Percentiles rank a stretch among this genome's conserved stretches.
Evolutionary conservation across 2,797 vertebrate genomes (phyloP).

Genomic region (Lepus townsendii): DNA sequence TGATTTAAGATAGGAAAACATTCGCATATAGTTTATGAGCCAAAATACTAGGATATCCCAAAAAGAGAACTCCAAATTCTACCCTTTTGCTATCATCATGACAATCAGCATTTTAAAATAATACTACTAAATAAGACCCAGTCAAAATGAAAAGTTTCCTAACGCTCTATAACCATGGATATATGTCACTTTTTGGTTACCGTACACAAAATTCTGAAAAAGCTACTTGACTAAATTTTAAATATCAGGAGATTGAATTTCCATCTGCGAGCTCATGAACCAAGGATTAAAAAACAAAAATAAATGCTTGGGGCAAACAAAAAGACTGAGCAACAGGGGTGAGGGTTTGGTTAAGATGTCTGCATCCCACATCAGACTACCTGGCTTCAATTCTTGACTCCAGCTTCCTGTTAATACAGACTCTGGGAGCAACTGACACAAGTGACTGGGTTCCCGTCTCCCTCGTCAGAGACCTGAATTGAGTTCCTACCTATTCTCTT

Average conservation of each 20-base stretch:
- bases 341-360: too few species aligned
- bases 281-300: neutral
- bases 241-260: neutral
- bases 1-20: slow-evolving; percentile 53
- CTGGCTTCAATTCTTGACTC: too few species aligned
- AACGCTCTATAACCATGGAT: neutral
- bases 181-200: neutral
- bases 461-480: too few species aligned
- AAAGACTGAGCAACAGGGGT: too few species aligned
- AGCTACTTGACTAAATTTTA: neutral
- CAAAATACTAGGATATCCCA: slow-evolving; percentile 57
- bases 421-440: too few species aligned
- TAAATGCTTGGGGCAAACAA: neutral
- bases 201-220: neutral
- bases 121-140: slow-evolving; percentile 37
- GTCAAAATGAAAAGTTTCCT: neutral
- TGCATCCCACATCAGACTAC: too few species aligned
- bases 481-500: too few species aligned
- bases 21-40: slow-evolving; percentile 19
- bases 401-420: too few species aligned
- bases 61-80: slow-evolving; percentile 23
- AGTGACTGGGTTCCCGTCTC: too few species aligned
- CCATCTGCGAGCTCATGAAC: neutral
- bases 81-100: slow-evolving; percentile 33
- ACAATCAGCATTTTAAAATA: slow-evolving; percentile 32